A percentile compares a stretch with the other conserved stretches of the same genome.
Evolutionary conservation across 2,797 vertebrate species (phyloP).

Genomic region (Sebastes elongatus): DNA sequence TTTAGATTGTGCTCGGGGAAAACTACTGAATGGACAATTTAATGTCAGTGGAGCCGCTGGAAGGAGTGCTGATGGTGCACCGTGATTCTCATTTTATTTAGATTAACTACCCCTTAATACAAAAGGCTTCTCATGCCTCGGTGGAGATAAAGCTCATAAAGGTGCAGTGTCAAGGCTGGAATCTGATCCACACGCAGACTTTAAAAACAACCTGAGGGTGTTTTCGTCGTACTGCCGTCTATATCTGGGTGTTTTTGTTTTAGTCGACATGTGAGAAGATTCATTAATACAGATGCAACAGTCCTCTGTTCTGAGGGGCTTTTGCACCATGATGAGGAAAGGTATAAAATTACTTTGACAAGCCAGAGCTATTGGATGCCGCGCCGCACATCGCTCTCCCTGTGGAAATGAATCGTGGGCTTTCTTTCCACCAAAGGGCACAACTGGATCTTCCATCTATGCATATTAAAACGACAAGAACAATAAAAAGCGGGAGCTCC

Average conservation of each 20-base stretch:
- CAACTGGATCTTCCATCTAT: constrained; percentile 43
- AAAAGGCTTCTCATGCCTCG: constrained; percentile 69
- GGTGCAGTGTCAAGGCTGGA: constrained; percentile 63
- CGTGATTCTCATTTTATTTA: constrained; percentile 81
- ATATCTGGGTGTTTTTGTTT: constrained; percentile 24
- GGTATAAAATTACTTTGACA: constrained; percentile 35
- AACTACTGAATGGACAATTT: constrained; percentile 79
- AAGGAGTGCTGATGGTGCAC: constrained; percentile 79
- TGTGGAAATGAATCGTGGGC: constrained; percentile 52
- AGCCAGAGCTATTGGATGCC: constrained; percentile 11
- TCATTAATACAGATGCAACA: constrained; percentile 49
- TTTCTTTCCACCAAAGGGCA: constrained; percentile 50
- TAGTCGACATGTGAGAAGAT: constrained; percentile 32
- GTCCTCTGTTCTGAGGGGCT: constrained; percentile 1
- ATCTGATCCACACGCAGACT: constrained; percentile 45
- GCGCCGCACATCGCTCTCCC: constrained; percentile 29
- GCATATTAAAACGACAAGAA: constrained; percentile 68
- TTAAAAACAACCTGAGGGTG: constrained; percentile 14
- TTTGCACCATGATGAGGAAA: constrained; percentile 22
- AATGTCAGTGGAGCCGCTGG: constrained; percentile 72
- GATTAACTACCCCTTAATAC: constrained; percentile 80
- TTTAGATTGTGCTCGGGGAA: constrained; percentile 64
- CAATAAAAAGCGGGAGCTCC: constrained; percentile 46
- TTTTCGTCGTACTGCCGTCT: neutral
- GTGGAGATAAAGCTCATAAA: constrained; percentile 76